Conservation (phyloP, 2,797 vertebrate genomes). For the Pseudochromis fuscus region DNA sequence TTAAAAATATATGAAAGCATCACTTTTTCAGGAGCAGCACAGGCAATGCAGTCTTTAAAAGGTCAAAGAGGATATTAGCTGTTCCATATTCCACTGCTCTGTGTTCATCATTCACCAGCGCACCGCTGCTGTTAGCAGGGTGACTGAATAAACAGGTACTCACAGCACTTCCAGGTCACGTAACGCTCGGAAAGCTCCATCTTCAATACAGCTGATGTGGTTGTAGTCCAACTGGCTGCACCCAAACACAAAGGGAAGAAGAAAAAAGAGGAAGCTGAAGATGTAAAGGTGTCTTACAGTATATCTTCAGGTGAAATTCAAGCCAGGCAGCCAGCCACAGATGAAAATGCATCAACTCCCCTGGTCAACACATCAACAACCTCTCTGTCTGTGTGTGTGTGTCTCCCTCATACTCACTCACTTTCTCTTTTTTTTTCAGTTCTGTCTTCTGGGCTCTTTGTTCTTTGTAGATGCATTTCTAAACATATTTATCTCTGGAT, state of each 20-base stretch:
- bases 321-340: constrained; percentile 26
- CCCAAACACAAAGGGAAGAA: constrained; percentile 28
- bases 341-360: constrained; percentile 38
- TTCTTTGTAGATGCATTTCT: constrained; percentile 56
- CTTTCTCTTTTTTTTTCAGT: constrained; percentile 30
- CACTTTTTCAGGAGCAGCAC: constrained; percentile 24
- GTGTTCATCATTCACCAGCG: constrained; percentile 25
- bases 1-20: constrained; percentile 23
- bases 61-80: constrained; percentile 54
- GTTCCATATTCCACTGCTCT: constrained; percentile 25
- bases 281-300: constrained; percentile 33
- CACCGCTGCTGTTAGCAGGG: constrained; percentile 20
- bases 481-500: constrained; percentile 49
- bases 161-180: constrained; percentile 99
- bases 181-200: constrained; percentile 96
- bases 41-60: constrained; percentile 56
- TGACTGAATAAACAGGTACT: constrained; percentile 82
- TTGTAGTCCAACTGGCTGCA: constrained; percentile 99
- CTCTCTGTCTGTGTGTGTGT: constrained; percentile 22
- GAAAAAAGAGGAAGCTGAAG: constrained; percentile 20
- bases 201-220: constrained; percentile 99
- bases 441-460: constrained; percentile 55
- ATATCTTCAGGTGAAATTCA: constrained; percentile 42
- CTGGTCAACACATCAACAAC: constrained; percentile 12
- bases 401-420: constrained; percentile 19